These are phyloP conservation scores for Virgularia gustaviana DNA, from an alignment of 92 coral and sea anemone genomes.

Conservation along the genomic window DNA sequence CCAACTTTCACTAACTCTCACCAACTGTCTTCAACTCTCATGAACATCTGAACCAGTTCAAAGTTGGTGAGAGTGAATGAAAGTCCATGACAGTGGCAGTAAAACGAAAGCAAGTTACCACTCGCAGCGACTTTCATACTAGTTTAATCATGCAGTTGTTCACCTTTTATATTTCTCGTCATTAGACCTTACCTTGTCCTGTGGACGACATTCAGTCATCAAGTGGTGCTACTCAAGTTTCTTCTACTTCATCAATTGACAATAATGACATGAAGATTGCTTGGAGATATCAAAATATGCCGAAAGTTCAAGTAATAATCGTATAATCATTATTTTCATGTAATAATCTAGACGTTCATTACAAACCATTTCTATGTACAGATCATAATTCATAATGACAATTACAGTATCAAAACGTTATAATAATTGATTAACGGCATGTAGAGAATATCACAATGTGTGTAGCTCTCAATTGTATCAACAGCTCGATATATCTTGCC, in stretches of 20 bases:
- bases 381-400: too few species aligned
- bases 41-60: too few species aligned
- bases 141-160: neutral
- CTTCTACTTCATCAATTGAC: neutral
- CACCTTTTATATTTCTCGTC: neutral
- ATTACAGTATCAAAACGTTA: too few species aligned
- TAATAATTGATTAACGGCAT: too few species aligned
- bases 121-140: neutral
- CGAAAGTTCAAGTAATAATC: slow-evolving; percentile 65
- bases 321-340: too few species aligned
- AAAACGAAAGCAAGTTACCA: too few species aligned
- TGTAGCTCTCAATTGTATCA: neutral
- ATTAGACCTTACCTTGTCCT: slow-evolving; percentile 68
- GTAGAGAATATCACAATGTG: neutral
- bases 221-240: slow-evolving; percentile 2
- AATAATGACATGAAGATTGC: slow-evolving; percentile 83
- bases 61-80: too few species aligned
- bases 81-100: too few species aligned
- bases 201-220: slow-evolving; percentile 35
- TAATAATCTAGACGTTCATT: too few species aligned
- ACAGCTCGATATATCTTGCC: neutral
- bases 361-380: too few species aligned
- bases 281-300: slow-evolving; percentile 88
- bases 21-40: too few species aligned
- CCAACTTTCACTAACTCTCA: too few species aligned